A percentile compares a stretch with the other conserved stretches of the same genome.
phyloP scores from a whole-genome alignment of 2,888 invertebrate species.

The Ametastegia equiseti region DNA sequence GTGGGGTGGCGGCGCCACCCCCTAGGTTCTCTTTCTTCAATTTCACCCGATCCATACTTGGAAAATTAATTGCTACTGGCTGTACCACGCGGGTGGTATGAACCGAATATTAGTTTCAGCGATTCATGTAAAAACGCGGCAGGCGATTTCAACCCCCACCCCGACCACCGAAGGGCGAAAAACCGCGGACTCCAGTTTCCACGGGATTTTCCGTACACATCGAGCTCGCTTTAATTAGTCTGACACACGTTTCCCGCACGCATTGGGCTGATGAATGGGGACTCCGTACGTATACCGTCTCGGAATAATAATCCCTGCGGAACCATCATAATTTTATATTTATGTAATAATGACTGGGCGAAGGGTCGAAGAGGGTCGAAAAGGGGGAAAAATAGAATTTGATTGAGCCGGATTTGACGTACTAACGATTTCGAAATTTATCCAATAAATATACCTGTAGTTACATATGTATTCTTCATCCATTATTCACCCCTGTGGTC shows the following conservation, averaged over 20 bases:
- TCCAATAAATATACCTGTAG: too few species aligned
- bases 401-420: too few species aligned
- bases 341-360: background rate
- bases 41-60: background rate
- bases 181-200: background rate
- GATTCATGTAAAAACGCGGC: background rate
- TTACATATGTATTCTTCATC: background rate
- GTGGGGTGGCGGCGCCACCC: background rate
- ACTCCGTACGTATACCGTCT: background rate
- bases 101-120: conserved; percentile 12
- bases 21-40: background rate
- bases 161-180: background rate
- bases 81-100: background rate
- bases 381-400: too few species aligned
- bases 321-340: background rate
- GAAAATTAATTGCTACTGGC: conserved; percentile 8
- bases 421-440: too few species aligned
- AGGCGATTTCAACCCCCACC: background rate
- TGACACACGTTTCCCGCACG: background rate
- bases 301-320: background rate
- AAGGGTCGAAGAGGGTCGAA: background rate
- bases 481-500: too few species aligned
- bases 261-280: background rate
- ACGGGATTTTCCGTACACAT: background rate
- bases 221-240: background rate